Percentiles rank a stretch among this genome's conserved stretches.
phyloP scores from a whole-genome alignment of 2,888 invertebrate species.

The Xestia sexstrigata region DNA sequence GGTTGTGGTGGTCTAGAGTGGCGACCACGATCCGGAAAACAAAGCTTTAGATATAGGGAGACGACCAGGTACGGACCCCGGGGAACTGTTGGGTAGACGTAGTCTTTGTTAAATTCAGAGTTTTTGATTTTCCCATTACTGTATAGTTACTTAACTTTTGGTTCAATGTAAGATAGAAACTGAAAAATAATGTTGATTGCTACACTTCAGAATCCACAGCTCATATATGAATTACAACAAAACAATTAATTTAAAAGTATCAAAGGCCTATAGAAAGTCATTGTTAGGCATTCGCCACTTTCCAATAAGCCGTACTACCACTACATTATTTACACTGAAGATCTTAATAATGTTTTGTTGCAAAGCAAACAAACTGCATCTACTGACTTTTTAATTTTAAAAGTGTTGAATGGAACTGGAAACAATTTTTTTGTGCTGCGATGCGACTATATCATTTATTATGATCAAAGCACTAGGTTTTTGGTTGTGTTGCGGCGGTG shows the following conservation, averaged over 20 bases:
- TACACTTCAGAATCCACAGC: not conserved
- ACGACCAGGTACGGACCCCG: not conserved
- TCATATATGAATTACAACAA: not conserved
- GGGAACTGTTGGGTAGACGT: not conserved
- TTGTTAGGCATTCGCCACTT: not conserved
- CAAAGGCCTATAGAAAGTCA: not conserved
- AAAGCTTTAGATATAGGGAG: not conserved
- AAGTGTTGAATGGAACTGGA: slow-evolving; percentile 5
- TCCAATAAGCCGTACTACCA: not conserved
- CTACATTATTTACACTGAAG: not conserved
- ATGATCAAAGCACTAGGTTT: slow-evolving; percentile 40
- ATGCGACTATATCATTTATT: slow-evolving; percentile 31
- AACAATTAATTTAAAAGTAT: not conserved
- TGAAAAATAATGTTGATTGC: not conserved
- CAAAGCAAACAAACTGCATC: not conserved
- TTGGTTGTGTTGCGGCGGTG: not conserved
- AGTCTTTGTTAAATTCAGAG: not conserved
- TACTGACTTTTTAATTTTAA: slow-evolving; percentile 16
- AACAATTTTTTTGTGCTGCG: slow-evolving; percentile 21
- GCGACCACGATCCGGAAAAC: slow-evolving; percentile 5
- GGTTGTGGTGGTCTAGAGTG: not conserved
- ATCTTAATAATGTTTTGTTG: not conserved
- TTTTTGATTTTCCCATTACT: not conserved
- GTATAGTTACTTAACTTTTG: too few species aligned
- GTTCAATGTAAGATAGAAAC: too few species aligned